These are phyloP conservation scores for Bombus waltoni DNA, from an alignment of 1,140 invertebrate genomes.

Conservation along the genomic window DNA sequence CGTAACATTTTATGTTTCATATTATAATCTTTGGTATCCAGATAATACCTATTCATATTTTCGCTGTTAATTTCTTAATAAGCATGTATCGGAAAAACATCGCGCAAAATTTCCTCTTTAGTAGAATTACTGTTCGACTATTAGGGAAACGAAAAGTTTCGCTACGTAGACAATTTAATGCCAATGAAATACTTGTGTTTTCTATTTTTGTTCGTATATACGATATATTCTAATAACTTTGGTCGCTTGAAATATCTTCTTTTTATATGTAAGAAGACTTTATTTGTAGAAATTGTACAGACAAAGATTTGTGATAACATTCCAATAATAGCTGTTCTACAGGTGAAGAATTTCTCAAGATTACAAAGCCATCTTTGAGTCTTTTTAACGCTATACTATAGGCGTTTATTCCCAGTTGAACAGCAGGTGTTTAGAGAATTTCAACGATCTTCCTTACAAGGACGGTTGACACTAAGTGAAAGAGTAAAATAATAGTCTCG, in stretches of 20 bases:
- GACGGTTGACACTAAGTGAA: too few species aligned
- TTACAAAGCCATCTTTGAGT: background rate
- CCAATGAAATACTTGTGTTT: background rate
- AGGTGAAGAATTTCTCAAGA: background rate
- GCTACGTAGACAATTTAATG: too few species aligned
- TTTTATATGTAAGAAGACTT: background rate
- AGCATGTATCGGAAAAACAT: too few species aligned
- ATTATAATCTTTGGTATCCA: background rate
- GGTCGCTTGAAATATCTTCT: background rate
- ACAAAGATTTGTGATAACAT: background rate
- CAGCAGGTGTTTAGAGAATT: background rate
- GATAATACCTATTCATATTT: too few species aligned
- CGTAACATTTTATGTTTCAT: background rate
- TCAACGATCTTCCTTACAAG: background rate
- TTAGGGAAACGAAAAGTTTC: background rate
- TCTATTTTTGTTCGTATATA: background rate
- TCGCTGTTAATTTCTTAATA: too few species aligned
- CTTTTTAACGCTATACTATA: background rate
- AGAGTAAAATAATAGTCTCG: background rate
- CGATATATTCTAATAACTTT: background rate
- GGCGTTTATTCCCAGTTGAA: background rate
- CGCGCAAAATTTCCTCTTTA: background rate
- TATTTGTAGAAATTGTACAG: background rate
- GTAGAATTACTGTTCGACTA: background rate
- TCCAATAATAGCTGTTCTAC: background rate